These are phyloP conservation scores for Julus scanicus DNA, from an alignment of 2,888 invertebrate genomes.

Conservation along the genomic window DNA sequence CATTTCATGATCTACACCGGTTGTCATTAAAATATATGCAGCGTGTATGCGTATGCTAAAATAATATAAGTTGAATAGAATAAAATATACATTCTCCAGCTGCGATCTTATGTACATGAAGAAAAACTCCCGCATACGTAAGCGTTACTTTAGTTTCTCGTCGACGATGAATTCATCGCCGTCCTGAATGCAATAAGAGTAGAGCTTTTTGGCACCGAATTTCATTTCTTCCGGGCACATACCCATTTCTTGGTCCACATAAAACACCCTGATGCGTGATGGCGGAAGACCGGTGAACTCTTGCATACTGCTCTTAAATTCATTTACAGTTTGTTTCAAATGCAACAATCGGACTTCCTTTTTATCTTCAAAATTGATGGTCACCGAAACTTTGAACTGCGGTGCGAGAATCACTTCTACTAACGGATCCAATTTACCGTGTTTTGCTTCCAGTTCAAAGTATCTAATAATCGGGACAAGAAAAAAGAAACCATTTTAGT, in stretches of 20 bases:
- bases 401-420: slow-evolving; percentile 82
- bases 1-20: not conserved
- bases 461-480: slow-evolving; percentile 67
- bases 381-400: slow-evolving; percentile 81
- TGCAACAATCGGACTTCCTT: slow-evolving; percentile 74
- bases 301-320: slow-evolving; percentile 67
- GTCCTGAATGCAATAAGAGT: slow-evolving; percentile 88
- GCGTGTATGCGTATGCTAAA: slow-evolving; percentile 2
- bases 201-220: slow-evolving; percentile 87
- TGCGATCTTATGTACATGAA: not conserved
- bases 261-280: slow-evolving; percentile 75
- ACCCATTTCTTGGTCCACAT: slow-evolving; percentile 79
- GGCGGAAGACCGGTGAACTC: slow-evolving; percentile 59
- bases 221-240: slow-evolving; percentile 88
- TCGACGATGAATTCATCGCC: slow-evolving; percentile 93
- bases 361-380: slow-evolving; percentile 78
- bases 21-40: not conserved
- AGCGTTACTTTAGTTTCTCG: slow-evolving; percentile 50
- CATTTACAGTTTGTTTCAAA: slow-evolving; percentile 79
- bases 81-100: slow-evolving; percentile 36
- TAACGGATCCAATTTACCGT: slow-evolving; percentile 90
- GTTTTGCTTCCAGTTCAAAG: slow-evolving; percentile 81
- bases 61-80: not conserved
- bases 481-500: not conserved
- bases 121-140: not conserved